Conservation (phyloP, 2,888 invertebrate species). For the Colletes collaris region DNA sequence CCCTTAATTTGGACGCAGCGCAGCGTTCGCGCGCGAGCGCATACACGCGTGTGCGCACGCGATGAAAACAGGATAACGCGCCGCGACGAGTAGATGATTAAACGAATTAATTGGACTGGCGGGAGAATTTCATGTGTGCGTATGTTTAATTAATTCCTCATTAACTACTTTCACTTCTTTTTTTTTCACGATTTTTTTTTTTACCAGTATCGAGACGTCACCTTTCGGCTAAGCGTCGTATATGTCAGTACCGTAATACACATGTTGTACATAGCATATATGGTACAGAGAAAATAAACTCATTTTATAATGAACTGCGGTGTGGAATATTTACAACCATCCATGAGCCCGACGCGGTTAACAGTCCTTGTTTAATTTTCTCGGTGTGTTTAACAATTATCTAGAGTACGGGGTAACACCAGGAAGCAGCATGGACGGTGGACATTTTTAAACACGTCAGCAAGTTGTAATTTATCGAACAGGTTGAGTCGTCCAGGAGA, state of each 20-base stretch:
- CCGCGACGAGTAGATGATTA: constrained; percentile 25
- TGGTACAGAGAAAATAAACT: constrained; percentile 83
- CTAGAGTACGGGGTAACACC: too few relatives aligned
- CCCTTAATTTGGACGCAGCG: constrained; percentile 15
- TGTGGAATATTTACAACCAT: constrained; percentile 3
- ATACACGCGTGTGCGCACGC: too few relatives aligned
- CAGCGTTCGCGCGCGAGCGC: not conserved
- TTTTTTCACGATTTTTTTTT: constrained; percentile 52
- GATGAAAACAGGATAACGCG: constrained; percentile 2
- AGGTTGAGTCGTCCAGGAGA: too few relatives aligned
- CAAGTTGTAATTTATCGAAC: too few relatives aligned
- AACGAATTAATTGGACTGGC: constrained; percentile 64
- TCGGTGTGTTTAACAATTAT: too few relatives aligned
- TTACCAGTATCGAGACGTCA: constrained; percentile 75
- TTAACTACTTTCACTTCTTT: constrained; percentile 39
- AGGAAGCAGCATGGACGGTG: too few relatives aligned
- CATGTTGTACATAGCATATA: constrained; percentile 82
- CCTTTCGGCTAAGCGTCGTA: constrained; percentile 70
- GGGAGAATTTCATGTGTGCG: constrained; percentile 71
- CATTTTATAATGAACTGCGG: constrained; percentile 81
- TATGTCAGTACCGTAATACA: constrained; percentile 80
- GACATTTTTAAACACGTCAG: too few relatives aligned
- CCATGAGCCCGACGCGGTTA: not conserved
- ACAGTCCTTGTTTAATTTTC: too few relatives aligned
- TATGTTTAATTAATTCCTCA: constrained; percentile 62